phyloP scores from a whole-genome alignment of 2,797 vertebrate species.

The Rousettus madagascariensis region DNA sequence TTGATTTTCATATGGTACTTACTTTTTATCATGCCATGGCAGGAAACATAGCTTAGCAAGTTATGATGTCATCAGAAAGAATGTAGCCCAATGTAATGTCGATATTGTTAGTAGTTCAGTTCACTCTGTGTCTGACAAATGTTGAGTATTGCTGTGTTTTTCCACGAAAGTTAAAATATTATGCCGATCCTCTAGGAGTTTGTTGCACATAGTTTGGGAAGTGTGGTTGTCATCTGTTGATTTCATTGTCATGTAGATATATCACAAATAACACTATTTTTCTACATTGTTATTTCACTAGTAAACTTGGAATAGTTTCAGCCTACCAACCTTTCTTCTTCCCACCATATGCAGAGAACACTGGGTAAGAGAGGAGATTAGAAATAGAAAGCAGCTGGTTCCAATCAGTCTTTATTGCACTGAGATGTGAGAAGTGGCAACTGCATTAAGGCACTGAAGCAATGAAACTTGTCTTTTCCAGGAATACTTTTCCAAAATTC shows the following conservation, averaged over 20 bases:
- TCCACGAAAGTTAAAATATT: not conserved
- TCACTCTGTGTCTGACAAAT: not conserved
- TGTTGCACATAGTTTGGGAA: not conserved
- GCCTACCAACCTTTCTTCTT: not conserved
- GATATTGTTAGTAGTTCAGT: not conserved
- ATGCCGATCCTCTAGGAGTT: not conserved
- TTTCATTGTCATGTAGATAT: not conserved
- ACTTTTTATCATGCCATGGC: not conserved
- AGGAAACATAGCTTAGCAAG: not conserved
- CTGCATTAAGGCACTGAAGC: not conserved
- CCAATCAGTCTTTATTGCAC: not conserved
- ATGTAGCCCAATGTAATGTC: not conserved
- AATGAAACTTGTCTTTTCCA: not conserved
- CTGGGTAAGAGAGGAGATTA: not conserved
- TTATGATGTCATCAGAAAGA: not conserved
- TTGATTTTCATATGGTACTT: not conserved
- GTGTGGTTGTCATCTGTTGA: not conserved
- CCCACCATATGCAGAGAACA: not conserved
- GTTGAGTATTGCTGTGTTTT: not conserved
- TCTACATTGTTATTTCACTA: not conserved
- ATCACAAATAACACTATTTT: not conserved
- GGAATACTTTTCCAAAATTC: not conserved
- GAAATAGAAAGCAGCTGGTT: not conserved
- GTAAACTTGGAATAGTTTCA: not conserved
- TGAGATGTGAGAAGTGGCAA: not conserved